These are phyloP conservation scores for Argopecten irradians DNA, from an alignment of 1,140 invertebrate species.

Conservation along the genomic window DNA sequence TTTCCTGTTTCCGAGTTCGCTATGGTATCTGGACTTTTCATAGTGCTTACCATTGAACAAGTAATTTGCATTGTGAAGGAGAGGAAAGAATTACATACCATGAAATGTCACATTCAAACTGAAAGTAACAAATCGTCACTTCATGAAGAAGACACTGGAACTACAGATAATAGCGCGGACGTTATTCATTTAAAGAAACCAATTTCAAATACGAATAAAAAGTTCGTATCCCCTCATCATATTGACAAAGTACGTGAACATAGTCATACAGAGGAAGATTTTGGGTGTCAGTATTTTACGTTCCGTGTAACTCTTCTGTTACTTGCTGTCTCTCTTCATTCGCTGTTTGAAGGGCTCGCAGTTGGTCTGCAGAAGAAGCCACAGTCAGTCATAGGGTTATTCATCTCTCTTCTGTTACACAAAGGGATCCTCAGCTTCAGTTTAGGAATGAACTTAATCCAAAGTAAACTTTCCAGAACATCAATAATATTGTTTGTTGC, in stretches of 20 bases:
- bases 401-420: slow-evolving; percentile 81
- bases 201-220: no score
- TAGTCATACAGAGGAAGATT: slow-evolving; percentile 33
- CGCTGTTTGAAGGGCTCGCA: slow-evolving; percentile 88
- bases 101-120: neutral
- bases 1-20: slow-evolving; percentile 81
- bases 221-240: neutral
- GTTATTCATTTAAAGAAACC: no score
- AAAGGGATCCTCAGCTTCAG: slow-evolving; percentile 83
- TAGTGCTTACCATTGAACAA: slow-evolving; percentile 81
- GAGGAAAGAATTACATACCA: slow-evolving; percentile 55
- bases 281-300: slow-evolving; percentile 72
- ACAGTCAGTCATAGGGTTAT: slow-evolving; percentile 77
- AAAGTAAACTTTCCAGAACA: slow-evolving; percentile 81
- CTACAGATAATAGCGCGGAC: slow-evolving; percentile 37
- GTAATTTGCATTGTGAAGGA: slow-evolving; percentile 75
- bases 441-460: slow-evolving; percentile 82
- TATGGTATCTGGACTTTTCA: slow-evolving; percentile 80
- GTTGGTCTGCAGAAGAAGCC: slow-evolving; percentile 83
- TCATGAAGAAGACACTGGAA: slow-evolving; percentile 28
- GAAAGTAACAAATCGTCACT: slow-evolving; percentile 46
- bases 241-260: neutral
- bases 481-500: slow-evolving; percentile 73
- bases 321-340: slow-evolving; percentile 86
- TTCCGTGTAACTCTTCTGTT: slow-evolving; percentile 79